Percentiles rank a stretch among this genome's conserved stretches.
phyloP scores from a whole-genome alignment of 2,888 invertebrate genomes.

The Ferdinandea cuprea region DNA sequence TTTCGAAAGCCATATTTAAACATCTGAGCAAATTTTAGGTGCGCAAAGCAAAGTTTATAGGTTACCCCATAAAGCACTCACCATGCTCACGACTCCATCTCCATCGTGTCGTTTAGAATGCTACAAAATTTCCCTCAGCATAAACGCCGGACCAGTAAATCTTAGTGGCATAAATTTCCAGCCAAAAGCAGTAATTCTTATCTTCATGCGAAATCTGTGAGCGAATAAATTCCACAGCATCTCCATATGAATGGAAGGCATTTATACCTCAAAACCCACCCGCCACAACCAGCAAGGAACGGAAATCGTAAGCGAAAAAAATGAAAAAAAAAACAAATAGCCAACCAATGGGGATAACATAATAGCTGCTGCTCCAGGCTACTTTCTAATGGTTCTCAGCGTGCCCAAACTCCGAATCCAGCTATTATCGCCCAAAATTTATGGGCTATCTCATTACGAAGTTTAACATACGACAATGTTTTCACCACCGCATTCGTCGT shows the following conservation, averaged over 20 bases:
- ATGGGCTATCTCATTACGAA: slow-evolving; percentile 67
- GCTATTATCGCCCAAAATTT: slow-evolving; percentile 68
- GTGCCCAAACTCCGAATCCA: slow-evolving; percentile 47
- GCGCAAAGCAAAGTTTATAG: slow-evolving; percentile 41
- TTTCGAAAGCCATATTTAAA: background rate
- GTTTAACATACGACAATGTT: slow-evolving; percentile 63
- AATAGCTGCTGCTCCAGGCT: slow-evolving; percentile 33
- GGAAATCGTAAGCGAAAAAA: background rate
- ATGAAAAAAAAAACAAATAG: slow-evolving; percentile 13
- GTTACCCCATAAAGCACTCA: slow-evolving; percentile 50
- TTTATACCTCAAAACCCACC: slow-evolving; percentile 29
- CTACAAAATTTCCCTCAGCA: slow-evolving; percentile 16
- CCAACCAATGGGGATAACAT: slow-evolving; percentile 23
- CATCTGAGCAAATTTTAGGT: background rate
- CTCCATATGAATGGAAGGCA: slow-evolving; percentile 67
- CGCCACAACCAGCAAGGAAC: slow-evolving; percentile 22
- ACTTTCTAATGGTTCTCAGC: slow-evolving; percentile 58
- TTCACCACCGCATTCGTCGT: slow-evolving; percentile 57
- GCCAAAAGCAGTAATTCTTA: slow-evolving; percentile 58
- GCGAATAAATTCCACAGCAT: slow-evolving; percentile 57
- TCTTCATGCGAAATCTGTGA: slow-evolving; percentile 54
- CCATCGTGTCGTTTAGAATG: slow-evolving; percentile 20
- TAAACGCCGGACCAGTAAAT: slow-evolving; percentile 71
- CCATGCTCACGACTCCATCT: slow-evolving; percentile 48
- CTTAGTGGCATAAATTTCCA: slow-evolving; percentile 62